phyloP scores from a whole-genome alignment of 2,797 vertebrate species.

The Austrolebias charrua region DNA sequence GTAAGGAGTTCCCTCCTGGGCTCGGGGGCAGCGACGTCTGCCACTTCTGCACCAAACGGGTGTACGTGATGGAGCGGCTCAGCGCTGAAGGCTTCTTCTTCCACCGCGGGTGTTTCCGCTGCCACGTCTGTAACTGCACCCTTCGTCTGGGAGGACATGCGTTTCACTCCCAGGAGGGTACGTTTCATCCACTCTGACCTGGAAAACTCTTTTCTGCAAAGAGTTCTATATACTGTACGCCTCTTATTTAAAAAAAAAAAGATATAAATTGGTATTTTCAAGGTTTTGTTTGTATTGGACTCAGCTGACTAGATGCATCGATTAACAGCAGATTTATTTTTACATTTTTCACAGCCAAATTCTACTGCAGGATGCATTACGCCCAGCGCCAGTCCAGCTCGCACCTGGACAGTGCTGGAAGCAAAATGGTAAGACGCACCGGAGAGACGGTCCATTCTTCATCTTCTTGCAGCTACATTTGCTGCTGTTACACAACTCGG shows the following conservation, averaged over 20 bases:
- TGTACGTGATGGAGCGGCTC: constrained; percentile 95
- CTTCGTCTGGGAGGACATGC: constrained; percentile 88
- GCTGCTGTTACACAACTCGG: too few species aligned
- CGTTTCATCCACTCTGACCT: neutral
- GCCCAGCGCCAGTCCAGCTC: constrained; percentile 79
- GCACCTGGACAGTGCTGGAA: constrained; percentile 73
- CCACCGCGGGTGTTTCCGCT: constrained; percentile 96
- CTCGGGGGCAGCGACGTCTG: constrained; percentile 91
- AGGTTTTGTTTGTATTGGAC: neutral
- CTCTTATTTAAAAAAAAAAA: too few species aligned
- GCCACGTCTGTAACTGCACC: constrained; percentile 84
- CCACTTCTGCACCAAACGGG: constrained; percentile 92
- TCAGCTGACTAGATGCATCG: neutral
- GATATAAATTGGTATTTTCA: neutral
- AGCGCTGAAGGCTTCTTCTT: constrained; percentile 94
- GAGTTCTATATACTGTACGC: neutral
- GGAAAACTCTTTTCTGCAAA: neutral
- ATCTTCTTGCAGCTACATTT: too few species aligned
- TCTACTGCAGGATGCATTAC: constrained; percentile 96
- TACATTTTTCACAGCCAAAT: constrained; percentile 81
- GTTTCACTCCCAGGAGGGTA: constrained; percentile 90
- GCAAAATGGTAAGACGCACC: constrained; percentile 71
- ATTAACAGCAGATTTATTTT: neutral
- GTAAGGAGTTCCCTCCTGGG: constrained; percentile 81
- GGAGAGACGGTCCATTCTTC: neutral